Evolutionary conservation across 92 coral and sea anemone genomes (phyloP).

Genomic region (Pocillopora meandrina): DNA sequence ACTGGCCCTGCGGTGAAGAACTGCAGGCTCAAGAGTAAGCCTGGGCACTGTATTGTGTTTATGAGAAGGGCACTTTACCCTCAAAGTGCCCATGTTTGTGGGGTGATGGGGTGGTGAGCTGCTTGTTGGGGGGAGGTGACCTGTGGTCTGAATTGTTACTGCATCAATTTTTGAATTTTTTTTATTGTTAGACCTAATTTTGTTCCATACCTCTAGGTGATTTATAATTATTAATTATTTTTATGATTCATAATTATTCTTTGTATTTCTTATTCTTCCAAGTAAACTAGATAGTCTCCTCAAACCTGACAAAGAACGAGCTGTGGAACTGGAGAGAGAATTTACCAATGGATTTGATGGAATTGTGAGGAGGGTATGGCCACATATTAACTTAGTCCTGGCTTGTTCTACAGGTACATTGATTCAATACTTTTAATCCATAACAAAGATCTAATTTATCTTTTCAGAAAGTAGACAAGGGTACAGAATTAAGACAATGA

Average conservation of each 20-base stretch:
- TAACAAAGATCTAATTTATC: neutral
- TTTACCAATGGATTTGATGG: constrained; percentile 49
- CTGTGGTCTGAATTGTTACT: too few relatives aligned
- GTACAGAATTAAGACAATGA: neutral
- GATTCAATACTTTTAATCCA: neutral
- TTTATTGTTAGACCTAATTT: too few relatives aligned
- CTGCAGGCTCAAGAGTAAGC: too few relatives aligned
- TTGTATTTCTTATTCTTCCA: neutral
- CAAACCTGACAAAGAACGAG: constrained; percentile 46
- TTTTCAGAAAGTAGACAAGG: neutral
- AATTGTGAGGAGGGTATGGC: constrained; percentile 59
- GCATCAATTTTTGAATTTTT: too few relatives aligned
- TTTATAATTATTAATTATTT: too few relatives aligned
- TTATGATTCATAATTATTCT: too few relatives aligned
- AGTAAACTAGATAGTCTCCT: constrained; percentile 52
- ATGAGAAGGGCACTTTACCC: too few relatives aligned
- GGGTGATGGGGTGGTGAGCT: too few relatives aligned
- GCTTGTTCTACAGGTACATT: constrained; percentile 49
- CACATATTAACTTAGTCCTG: constrained; percentile 48
- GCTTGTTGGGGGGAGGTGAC: too few relatives aligned
- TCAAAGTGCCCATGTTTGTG: too few relatives aligned
- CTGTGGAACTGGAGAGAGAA: constrained; percentile 42
- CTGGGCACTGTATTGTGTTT: too few relatives aligned
- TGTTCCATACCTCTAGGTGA: neutral
- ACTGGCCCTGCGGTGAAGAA: too few relatives aligned